Base-by-base conservation (phyloP, 1,140 invertebrate genomes). In the Achroia grisella region DNA sequence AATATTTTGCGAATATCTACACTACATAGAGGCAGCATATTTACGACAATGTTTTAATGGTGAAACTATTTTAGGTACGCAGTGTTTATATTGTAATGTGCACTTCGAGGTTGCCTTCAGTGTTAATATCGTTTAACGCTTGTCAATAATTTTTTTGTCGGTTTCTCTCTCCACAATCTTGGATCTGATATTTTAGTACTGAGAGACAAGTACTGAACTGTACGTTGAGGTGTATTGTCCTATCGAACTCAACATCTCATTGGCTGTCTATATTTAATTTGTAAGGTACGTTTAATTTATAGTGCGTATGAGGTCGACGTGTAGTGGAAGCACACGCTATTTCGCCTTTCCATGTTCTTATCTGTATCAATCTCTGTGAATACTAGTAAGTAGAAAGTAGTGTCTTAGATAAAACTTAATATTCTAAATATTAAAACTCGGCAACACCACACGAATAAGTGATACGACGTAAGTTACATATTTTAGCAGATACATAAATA, bases 1-100 rank as follows among this genome's bases (percentile, higher is more conserved):
- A 72, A 77, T 81, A 83, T 83, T 83, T 83, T 83, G 73, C 67
- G 73, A 83, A 69, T 70, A 67, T 81, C 75, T 83, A 81, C 70
- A 77, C 75, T 83, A 81, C 70, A 77, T 83, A 80, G 71, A 75
- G 65, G 68, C 64, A 68, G 57, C 71, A 70, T 77, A 75, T 77
- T 78, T 73, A 79, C 70, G 66, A 61, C 51, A 54, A 62, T 62
- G 58, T 50, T 66, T 36, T 56, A 63, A 69, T 53, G 52, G 60
- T 65, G 62, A 64, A 65, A 65, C 44, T 77, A 63, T 56, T 3
- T 52, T 62, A 60, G 51, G 34, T 59, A 66, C 44, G 48, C 52
- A 52, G 48, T 56, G 44, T 60, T 54, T 47, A 53, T 52, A 37
- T 49, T 39, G 35, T 44, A 39, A 48, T 50, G 53, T 63, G 60